Evolutionary conservation across 2,797 vertebrate genomes (phyloP).

Genomic region (Lagodon rhomboides): DNA sequence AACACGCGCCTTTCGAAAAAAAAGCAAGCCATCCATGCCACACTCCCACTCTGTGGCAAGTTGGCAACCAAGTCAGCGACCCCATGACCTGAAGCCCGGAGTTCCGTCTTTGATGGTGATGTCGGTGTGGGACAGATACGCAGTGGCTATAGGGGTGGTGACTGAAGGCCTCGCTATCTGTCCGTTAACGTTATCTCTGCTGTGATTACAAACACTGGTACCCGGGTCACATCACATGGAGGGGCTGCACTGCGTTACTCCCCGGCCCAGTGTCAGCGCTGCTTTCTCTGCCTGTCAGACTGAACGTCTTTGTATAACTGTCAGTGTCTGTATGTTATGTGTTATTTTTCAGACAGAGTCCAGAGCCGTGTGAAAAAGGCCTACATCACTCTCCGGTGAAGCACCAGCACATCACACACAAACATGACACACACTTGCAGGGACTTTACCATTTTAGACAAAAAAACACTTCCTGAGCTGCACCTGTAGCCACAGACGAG

Average conservation of each 20-base stretch:
- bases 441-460: slow-evolving; percentile 26
- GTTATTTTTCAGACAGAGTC: slow-evolving; percentile 60
- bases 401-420: slow-evolving; percentile 25
- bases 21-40: not conserved
- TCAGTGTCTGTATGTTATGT: slow-evolving; percentile 53
- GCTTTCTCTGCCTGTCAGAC: slow-evolving; percentile 52
- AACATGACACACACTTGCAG: slow-evolving; percentile 37
- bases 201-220: slow-evolving; percentile 60
- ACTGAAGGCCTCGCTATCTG: slow-evolving; percentile 54
- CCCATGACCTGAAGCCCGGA: slow-evolving; percentile 52
- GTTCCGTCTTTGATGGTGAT: slow-evolving; percentile 56
- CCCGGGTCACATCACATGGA: slow-evolving; percentile 51
- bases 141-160: slow-evolving; percentile 11
- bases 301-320: slow-evolving; percentile 51
- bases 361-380: slow-evolving; percentile 50
- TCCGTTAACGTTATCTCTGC: slow-evolving; percentile 62
- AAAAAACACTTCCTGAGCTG: slow-evolving; percentile 12
- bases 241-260: slow-evolving; percentile 58
- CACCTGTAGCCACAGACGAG: not conserved
- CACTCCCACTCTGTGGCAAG: slow-evolving; percentile 20
- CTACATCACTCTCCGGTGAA: slow-evolving; percentile 41
- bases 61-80: slow-evolving; percentile 38
- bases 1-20: slow-evolving; percentile 4
- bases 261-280: slow-evolving; percentile 42
- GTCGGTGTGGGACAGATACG: slow-evolving; percentile 43